These are phyloP conservation scores for Larimichthys polyactis DNA, from an alignment of 2,113 vertebrate genomes.

Conservation along the genomic window DNA sequence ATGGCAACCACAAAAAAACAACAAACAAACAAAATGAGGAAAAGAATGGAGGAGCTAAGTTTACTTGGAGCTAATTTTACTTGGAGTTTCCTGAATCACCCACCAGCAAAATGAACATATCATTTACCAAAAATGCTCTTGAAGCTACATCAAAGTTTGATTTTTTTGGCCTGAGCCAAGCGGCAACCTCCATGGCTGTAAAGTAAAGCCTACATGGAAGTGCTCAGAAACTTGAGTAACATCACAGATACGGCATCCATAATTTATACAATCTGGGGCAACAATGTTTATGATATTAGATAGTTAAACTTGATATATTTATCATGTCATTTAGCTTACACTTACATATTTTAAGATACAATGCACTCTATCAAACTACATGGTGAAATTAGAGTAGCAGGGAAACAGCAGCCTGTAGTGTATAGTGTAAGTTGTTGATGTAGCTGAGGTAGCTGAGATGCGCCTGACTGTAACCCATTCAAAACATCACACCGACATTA, in stretches of 20 bases:
- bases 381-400: neutral
- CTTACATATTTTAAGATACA: neutral
- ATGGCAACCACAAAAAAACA: neutral
- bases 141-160: no score
- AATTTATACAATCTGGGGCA: no score
- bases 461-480: no score
- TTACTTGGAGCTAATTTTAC: neutral
- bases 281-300: neutral
- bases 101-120: neutral
- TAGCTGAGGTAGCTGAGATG: neutral
- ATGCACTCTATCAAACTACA: no score
- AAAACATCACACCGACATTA: neutral
- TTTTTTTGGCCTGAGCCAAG: no score
- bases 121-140: neutral
- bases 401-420: neutral
- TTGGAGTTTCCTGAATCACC: neutral
- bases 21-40: neutral
- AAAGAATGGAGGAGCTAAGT: neutral
- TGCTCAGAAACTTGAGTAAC: no score
- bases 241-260: no score
- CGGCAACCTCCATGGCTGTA: no score
- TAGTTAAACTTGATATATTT: neutral
- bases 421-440: neutral
- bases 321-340: neutral
- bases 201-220: no score